phyloP scores from a whole-genome alignment of 2,888 invertebrate species.

The Hypomecis atomaria region DNA sequence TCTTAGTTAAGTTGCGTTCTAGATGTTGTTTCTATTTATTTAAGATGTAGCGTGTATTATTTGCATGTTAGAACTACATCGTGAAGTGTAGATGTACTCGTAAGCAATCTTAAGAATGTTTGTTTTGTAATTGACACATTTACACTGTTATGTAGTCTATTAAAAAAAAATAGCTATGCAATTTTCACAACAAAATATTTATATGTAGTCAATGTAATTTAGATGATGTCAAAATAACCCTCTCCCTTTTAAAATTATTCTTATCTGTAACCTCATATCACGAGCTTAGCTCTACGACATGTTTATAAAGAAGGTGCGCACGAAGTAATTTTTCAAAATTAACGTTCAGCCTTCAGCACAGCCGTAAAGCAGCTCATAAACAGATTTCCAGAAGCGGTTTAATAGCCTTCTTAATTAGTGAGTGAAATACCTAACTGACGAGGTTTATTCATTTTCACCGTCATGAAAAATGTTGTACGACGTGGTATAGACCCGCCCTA shows the following conservation, averaged over 20 bases:
- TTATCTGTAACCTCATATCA: conserved; percentile 14
- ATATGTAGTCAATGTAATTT: neutral
- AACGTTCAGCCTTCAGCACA: conserved; percentile 17
- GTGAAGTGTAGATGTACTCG: no score
- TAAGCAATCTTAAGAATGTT: no score
- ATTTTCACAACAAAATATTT: no score
- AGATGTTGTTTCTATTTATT: no score
- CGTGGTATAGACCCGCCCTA: conserved; percentile 22
- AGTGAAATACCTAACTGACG: conserved; percentile 8
- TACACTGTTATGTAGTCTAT: no score
- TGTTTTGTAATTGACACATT: no score
- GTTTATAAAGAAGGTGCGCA: conserved; percentile 2
- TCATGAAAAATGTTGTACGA: conserved; percentile 33
- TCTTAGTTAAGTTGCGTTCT: no score
- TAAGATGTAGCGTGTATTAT: no score
- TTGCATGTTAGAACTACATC: no score
- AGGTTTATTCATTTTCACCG: conserved; percentile 19
- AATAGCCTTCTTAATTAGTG: conserved; percentile 33
- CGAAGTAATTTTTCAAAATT: conserved; percentile 20
- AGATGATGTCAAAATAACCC: conserved; percentile 1
- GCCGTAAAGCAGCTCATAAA: conserved; percentile 30
- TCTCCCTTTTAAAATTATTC: conserved; percentile 2
- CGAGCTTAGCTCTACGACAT: conserved; percentile 1
- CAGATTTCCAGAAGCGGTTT: conserved; percentile 34
- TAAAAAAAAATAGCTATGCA: no score